These are phyloP conservation scores for Pyrrhosoma nymphula DNA, from an alignment of 2,888 invertebrate genomes.

Conservation along the genomic window DNA sequence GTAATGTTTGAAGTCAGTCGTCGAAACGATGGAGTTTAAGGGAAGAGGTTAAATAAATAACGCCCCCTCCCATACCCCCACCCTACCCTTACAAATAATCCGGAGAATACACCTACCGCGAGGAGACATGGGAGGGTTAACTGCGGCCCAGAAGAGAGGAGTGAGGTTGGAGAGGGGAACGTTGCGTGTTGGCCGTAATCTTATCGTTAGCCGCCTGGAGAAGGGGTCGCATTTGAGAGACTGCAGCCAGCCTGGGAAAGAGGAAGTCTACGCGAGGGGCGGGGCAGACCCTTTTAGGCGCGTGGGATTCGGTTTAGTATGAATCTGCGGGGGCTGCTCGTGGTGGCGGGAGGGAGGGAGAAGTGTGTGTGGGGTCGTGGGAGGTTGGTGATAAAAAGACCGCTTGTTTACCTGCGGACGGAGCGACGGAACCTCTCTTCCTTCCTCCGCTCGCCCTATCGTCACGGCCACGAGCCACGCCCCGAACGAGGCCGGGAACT, in stretches of 20 bases:
- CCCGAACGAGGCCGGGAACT: neutral
- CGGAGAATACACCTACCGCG: slow-evolving; percentile 44
- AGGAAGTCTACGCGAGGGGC: neutral
- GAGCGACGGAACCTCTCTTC: neutral
- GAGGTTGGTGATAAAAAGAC: slow-evolving; percentile 28
- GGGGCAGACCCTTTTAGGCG: neutral
- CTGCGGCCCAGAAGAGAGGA: neutral
- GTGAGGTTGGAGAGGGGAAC: neutral
- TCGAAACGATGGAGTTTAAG: slow-evolving; percentile 60
- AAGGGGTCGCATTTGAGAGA: neutral
- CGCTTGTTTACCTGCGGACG: slow-evolving; percentile 34
- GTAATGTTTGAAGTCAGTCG: slow-evolving; percentile 46
- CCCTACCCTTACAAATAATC: slow-evolving; percentile 59
- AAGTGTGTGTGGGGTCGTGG: neutral
- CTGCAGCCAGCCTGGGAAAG: neutral
- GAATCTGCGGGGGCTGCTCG: neutral
- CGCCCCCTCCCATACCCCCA: neutral
- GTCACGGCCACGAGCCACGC: neutral
- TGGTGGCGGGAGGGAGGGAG: neutral
- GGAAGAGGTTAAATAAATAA: slow-evolving; percentile 65
- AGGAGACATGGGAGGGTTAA: neutral
- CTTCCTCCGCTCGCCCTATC: neutral
- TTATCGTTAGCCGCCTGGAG: neutral
- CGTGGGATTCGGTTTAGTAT: neutral
- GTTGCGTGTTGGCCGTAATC: slow-evolving; percentile 39